A percentile compares a stretch with the other conserved stretches of the same genome.
Evolutionary conservation across 2,888 invertebrate genomes (phyloP).

Genomic region (Drosophila fulvimacula): DNA sequence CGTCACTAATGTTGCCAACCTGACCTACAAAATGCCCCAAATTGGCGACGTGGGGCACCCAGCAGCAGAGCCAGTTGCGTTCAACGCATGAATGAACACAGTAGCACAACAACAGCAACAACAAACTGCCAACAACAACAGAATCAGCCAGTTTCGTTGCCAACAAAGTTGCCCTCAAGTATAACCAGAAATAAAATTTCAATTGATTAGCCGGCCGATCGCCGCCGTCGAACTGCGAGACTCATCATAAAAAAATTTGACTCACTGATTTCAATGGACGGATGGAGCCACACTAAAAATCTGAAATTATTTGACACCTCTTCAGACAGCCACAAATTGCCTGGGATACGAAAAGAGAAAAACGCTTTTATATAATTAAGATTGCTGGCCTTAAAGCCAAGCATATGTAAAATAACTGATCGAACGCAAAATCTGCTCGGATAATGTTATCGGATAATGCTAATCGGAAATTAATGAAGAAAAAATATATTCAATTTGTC

Average conservation of each 20-base stretch:
- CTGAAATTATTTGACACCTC: conserved; percentile 18
- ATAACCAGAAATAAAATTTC: conserved; percentile 53
- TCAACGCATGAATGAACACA: conserved; percentile 44
- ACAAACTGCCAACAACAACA: conserved; percentile 2
- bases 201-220: conserved; percentile 52
- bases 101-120: conserved; percentile 24
- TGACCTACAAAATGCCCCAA: conserved; percentile 65
- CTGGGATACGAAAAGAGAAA: neutral
- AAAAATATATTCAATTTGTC: neutral
- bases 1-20: conserved; percentile 57
- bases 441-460: neutral
- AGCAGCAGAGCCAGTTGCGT: conserved; percentile 13
- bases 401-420: neutral
- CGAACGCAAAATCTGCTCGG: neutral
- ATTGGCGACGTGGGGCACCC: conserved; percentile 38
- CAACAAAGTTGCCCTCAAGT: conserved; percentile 50
- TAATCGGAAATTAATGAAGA: neutral
- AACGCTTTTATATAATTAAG: neutral
- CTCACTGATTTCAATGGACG: conserved; percentile 29
- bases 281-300: conserved; percentile 8
- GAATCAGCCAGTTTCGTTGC: conserved; percentile 29
- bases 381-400: neutral
- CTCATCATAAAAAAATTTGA: conserved; percentile 51
- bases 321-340: neutral
- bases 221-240: conserved; percentile 23